Percentiles rank a stretch among this genome's conserved stretches.
Conservation (phyloP, 2,797 vertebrate species). For the Artibeus jamaicensis region DNA sequence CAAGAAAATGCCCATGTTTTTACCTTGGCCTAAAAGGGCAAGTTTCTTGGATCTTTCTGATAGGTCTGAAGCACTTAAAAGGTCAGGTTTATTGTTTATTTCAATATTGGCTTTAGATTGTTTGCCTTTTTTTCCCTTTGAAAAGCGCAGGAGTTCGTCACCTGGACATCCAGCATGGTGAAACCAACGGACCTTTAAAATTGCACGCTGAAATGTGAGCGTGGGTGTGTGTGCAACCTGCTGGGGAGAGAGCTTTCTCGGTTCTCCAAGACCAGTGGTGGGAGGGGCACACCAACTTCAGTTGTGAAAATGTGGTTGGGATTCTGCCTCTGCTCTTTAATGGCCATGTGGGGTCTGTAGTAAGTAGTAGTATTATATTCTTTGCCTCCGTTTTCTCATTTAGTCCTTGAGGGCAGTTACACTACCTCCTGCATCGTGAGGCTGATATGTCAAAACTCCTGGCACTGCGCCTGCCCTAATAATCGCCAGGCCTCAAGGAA, state of each 20-base stretch:
- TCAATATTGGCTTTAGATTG: not conserved
- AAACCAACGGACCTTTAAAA: not conserved
- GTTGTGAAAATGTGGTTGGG: not conserved
- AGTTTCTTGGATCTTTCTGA: not conserved
- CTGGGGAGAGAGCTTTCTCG: not conserved
- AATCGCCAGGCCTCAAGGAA: not conserved
- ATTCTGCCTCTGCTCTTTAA: not conserved
- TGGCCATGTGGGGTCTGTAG: not conserved
- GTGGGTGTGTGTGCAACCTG: not conserved
- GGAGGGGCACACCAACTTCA: too few species aligned
- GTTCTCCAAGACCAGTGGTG: not conserved
- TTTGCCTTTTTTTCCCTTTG: not conserved
- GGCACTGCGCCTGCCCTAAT: not conserved
- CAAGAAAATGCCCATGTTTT: not conserved
- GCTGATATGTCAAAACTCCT: not conserved
- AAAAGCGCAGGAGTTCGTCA: not conserved
- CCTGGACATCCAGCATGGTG: not conserved
- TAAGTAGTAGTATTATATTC: not conserved
- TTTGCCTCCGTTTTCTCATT: not conserved
- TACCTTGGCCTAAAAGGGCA: not conserved
- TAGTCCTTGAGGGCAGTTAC: not conserved
- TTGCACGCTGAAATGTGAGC: not conserved
- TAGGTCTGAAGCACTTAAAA: not conserved
- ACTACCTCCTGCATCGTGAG: not conserved
- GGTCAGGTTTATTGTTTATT: not conserved